Conservation (phyloP, 2,888 invertebrate genomes). For the Cephalotes varians region DNA sequence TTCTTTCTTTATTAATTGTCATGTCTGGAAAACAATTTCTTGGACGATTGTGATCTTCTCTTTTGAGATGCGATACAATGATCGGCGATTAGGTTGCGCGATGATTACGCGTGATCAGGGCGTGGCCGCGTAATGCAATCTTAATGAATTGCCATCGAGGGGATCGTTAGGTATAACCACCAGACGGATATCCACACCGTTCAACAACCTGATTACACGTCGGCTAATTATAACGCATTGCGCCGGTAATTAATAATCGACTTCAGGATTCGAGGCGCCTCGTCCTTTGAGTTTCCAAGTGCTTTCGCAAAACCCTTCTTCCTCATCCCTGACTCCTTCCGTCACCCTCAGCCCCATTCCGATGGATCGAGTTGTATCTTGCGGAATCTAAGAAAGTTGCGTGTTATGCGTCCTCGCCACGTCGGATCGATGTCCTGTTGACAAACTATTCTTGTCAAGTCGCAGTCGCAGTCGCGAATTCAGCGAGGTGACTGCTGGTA, state of each 20-base stretch:
- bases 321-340: background rate
- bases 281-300: constrained; percentile 48
- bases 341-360: background rate
- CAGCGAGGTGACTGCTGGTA: constrained; percentile 18
- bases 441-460: constrained; percentile 44
- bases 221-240: constrained; percentile 82
- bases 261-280: constrained; percentile 62
- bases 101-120: constrained; percentile 69
- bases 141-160: constrained; percentile 83
- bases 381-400: constrained; percentile 47
- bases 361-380: constrained; percentile 49
- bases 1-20: constrained; percentile 1
- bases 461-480: constrained; percentile 23
- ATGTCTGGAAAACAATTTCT: background rate
- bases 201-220: constrained; percentile 80
- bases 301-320: constrained; percentile 6
- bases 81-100: constrained; percentile 73
- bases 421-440: constrained; percentile 44
- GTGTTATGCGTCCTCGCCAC: constrained; percentile 24
- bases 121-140: constrained; percentile 56
- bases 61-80: constrained; percentile 42
- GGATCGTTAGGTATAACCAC: constrained; percentile 81
- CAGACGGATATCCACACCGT: constrained; percentile 79
- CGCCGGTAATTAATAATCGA: constrained; percentile 80
- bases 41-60: background rate